These are phyloP conservation scores for Psammodynastes pulverulentus DNA, from an alignment of 2,113 vertebrate species.

Conservation along the genomic window DNA sequence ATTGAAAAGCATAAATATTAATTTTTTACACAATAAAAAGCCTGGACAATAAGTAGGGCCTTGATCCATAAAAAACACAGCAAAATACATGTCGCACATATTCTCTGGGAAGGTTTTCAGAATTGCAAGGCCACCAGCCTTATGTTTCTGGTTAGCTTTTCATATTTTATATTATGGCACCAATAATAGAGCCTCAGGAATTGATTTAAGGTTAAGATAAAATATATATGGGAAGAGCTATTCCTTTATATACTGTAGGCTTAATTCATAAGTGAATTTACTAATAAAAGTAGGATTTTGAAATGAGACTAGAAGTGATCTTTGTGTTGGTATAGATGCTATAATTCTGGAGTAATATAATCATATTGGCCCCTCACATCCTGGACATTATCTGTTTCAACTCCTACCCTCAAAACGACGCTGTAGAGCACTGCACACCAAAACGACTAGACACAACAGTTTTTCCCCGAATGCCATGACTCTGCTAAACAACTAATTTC, in stretches of 20 bases:
- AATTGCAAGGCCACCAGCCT: not conserved
- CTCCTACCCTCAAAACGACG: no score
- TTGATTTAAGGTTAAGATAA: not conserved
- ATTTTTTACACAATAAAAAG: not conserved
- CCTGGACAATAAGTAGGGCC: not conserved
- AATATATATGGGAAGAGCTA: not conserved
- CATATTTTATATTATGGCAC: not conserved
- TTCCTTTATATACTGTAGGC: not conserved
- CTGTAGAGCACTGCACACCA: no score
- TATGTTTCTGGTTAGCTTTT: not conserved
- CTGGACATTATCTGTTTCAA: no score
- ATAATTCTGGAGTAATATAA: not conserved
- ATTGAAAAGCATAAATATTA: not conserved
- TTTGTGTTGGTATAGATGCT: not conserved
- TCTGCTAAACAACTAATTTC: no score
- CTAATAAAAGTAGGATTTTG: not conserved
- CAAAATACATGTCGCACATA: not conserved
- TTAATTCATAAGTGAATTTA: not conserved
- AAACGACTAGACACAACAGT: no score
- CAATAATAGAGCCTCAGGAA: not conserved
- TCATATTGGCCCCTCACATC: not conserved
- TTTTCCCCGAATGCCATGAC: no score
- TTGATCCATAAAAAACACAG: not conserved
- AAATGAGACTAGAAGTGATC: not conserved
- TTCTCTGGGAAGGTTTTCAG: not conserved